phyloP scores from a whole-genome alignment of 2,113 vertebrate species.

The Tyto alba region DNA sequence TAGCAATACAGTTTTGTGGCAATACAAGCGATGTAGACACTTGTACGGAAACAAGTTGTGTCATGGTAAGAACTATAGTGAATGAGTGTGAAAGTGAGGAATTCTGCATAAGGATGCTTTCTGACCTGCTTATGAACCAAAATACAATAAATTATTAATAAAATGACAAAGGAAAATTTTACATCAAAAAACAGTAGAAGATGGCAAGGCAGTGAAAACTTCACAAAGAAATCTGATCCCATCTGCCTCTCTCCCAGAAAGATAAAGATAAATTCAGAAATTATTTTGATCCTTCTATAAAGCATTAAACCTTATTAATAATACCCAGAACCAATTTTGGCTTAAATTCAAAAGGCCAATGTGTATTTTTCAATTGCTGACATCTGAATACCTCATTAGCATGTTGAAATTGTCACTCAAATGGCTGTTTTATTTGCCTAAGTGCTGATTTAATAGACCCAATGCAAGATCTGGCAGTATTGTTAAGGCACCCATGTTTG shows the following conservation, averaged over 20 bases:
- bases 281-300: neutral
- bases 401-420: constrained; percentile 39
- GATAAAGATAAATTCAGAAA: neutral
- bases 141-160: neutral
- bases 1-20: neutral
- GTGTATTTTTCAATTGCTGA: constrained; percentile 5
- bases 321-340: neutral
- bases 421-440: constrained; percentile 25
- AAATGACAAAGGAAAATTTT: neutral
- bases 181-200: neutral
- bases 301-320: neutral
- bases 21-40: neutral
- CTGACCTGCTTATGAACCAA: neutral
- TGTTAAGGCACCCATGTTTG: neutral
- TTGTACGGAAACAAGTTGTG: neutral
- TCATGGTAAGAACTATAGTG: neutral
- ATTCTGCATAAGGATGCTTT: neutral
- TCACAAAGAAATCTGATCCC: neutral
- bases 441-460: constrained; percentile 16
- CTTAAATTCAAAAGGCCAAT: constrained; percentile 35
- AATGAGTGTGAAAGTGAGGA: neutral
- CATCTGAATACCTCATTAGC: constrained; percentile 27
- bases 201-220: neutral
- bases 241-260: neutral
- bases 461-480: constrained; percentile 18